Evolutionary conservation across 2,113 vertebrate species (phyloP).

Genomic region (Murina feae): DNA sequence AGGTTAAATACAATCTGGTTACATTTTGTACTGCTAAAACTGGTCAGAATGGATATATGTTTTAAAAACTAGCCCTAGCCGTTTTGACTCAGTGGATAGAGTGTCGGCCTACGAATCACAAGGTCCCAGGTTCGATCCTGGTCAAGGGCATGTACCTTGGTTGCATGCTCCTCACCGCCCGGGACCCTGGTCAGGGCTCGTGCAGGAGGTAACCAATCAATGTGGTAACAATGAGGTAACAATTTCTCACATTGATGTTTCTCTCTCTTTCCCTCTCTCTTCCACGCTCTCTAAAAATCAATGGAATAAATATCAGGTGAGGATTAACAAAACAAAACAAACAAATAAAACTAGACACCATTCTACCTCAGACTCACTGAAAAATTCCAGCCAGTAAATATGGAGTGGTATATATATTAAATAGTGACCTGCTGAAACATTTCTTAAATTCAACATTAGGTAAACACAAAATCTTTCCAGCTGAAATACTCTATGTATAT

Average conservation of each 20-base stretch:
- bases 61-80: not conserved
- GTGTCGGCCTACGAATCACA: not conserved
- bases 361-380: not conserved
- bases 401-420: not conserved
- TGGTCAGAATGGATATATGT: not conserved
- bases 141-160: not conserved
- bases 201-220: too few relatives aligned
- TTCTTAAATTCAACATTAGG: not conserved
- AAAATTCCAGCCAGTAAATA: constrained; percentile 8
- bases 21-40: not conserved
- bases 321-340: too few relatives aligned
- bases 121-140: not conserved
- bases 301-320: too few relatives aligned
- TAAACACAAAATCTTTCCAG: not conserved
- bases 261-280: too few relatives aligned
- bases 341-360: not conserved
- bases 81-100: not conserved
- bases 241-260: too few relatives aligned
- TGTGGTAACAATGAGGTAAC: too few relatives aligned
- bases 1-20: not conserved
- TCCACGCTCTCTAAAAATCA: too few relatives aligned
- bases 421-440: not conserved
- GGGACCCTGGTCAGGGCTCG: too few relatives aligned
- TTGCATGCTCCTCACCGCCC: too few relatives aligned
- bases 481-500: not conserved